A percentile compares a stretch with the other conserved stretches of the same genome.
Conservation (phyloP, 2,888 invertebrate genomes). For the Platycheirus albimanus region DNA sequence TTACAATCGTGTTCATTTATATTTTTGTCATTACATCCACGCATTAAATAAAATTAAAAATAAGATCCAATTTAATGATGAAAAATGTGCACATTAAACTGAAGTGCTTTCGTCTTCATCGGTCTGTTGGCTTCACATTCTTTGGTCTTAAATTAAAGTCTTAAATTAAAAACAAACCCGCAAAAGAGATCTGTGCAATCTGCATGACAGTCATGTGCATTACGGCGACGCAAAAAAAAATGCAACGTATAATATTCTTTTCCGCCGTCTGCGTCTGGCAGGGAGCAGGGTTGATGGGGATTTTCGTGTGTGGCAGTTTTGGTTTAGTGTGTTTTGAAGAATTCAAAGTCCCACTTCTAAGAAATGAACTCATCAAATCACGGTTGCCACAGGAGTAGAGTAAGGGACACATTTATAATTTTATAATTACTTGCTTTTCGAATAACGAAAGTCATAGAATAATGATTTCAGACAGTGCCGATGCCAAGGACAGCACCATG, state of each 20-base stretch:
- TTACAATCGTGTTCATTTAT: not conserved
- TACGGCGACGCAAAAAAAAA: not conserved
- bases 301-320: conserved; percentile 4
- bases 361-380: not conserved
- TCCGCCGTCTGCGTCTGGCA: conserved; percentile 29
- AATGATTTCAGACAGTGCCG: too few species aligned
- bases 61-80: conserved; percentile 27
- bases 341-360: not conserved
- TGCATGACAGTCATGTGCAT: not conserved
- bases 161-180: not conserved
- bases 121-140: conserved; percentile 4
- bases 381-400: too few species aligned
- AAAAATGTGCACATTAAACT: conserved; percentile 24
- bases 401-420: too few species aligned
- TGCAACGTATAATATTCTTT: conserved; percentile 3
- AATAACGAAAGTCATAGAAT: too few species aligned
- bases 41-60: not conserved
- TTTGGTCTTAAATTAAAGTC: not conserved
- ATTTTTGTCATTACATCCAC: not conserved
- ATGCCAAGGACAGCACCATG: too few species aligned
- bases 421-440: too few species aligned
- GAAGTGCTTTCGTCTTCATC: conserved; percentile 34
- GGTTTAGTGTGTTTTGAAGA: conserved; percentile 4
- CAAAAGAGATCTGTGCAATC: not conserved
- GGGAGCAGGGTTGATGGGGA: conserved; percentile 1